Conservation (phyloP, 2,797 vertebrate genomes). For the Phyllotis vaccarum region DNA sequence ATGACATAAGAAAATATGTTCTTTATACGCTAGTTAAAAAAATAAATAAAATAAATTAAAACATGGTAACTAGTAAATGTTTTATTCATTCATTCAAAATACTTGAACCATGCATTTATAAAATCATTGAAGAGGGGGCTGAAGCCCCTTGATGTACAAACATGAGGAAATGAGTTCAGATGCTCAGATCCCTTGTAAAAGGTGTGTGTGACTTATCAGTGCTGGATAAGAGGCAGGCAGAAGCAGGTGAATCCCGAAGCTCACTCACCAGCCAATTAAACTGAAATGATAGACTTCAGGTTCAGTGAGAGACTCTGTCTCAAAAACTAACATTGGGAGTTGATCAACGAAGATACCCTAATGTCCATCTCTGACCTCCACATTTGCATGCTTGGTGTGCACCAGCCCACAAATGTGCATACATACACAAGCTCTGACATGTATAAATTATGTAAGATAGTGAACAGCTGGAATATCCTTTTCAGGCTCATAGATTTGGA, state of each 20-base stretch:
- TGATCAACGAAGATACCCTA: not conserved
- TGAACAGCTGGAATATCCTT: not conserved
- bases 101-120: not conserved
- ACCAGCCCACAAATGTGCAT: not conserved
- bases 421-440: not conserved
- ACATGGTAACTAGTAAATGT: not conserved
- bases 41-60: not conserved
- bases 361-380: not conserved
- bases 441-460: not conserved
- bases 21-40: not conserved
- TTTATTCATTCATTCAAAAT: not conserved
- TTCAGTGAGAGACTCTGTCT: not conserved
- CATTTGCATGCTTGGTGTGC: not conserved
- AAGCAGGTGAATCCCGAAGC: not conserved
- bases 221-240: not conserved
- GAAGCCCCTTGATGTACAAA: not conserved
- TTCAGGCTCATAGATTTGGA: conserved; percentile 24
- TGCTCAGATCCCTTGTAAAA: not conserved
- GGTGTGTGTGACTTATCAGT: not conserved
- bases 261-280: not conserved
- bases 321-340: not conserved
- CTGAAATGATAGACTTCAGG: not conserved
- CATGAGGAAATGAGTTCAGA: not conserved
- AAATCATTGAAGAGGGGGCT: not conserved
- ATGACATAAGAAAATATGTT: not conserved